Conservation (phyloP, 2,113 vertebrate species). For the Azemiops feae region DNA sequence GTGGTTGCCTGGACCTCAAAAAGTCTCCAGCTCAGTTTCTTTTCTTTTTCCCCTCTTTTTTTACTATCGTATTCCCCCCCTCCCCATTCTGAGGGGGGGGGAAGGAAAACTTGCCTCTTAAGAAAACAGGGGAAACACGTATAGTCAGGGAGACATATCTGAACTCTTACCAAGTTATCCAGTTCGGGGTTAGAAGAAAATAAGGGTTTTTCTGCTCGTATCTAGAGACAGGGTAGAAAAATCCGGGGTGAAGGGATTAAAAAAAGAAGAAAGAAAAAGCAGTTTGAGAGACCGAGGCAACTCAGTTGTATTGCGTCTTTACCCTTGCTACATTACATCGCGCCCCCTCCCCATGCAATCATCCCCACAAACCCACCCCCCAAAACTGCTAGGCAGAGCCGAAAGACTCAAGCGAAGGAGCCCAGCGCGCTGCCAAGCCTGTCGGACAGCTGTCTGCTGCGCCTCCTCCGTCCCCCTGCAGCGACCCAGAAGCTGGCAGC, state of each 20-base stretch:
- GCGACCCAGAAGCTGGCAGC: neutral
- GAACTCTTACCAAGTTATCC: conserved; percentile 98
- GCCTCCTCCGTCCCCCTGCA: neutral
- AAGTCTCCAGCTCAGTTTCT: neutral
- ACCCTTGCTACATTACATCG: conserved; percentile 62
- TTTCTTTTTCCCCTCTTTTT: no score
- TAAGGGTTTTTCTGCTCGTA: conserved; percentile 98
- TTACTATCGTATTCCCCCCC: no score
- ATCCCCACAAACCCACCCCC: conserved; percentile 48
- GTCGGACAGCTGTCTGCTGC: conserved; percentile 26
- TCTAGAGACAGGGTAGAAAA: conserved; percentile 77
- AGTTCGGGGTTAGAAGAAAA: conserved; percentile 99
- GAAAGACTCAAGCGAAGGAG: conserved; percentile 58
- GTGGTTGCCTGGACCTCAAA: conserved; percentile 39
- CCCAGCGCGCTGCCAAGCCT: conserved; percentile 51
- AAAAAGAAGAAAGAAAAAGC: conserved; percentile 42
- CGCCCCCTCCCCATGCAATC: conserved; percentile 58
- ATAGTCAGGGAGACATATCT: conserved; percentile 18
- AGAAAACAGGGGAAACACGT: neutral
- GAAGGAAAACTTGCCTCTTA: neutral
- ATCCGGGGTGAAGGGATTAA: conserved; percentile 5
- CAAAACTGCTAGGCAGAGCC: conserved; percentile 43
- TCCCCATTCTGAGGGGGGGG: neutral
- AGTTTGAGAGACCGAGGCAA: conserved; percentile 62
- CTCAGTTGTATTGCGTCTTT: conserved; percentile 49